Evolutionary conservation across 2,797 vertebrate genomes (phyloP), one percentile per base, ranked within the genome.

Genomic region (Numenius phaeopus): DNA sequence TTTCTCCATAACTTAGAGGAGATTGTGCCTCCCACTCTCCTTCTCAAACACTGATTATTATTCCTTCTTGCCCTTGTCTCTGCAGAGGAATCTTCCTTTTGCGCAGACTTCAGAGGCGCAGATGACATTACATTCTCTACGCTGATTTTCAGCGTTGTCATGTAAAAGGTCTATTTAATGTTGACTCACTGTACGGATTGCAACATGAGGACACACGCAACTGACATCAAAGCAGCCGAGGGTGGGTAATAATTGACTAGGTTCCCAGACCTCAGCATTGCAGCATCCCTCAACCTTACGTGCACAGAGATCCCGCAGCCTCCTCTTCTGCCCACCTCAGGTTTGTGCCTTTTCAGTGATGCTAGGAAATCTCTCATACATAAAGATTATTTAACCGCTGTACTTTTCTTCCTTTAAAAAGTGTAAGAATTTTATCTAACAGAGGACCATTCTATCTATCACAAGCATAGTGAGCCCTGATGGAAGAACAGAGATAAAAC

Each of bases 211-310:
- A 40, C 22, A 23, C 22, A n/a, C 17, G 47, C 14, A 66, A 16
- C 0, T 8, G 72, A 32, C 47, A 87, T n/a, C 30, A 26, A 26
- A 82, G 70, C 54, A 65, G 21, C 32, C 67, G 87, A 89, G 59
- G 67, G 50, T 6, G 76, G 87, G 8, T 87, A 95, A 96, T 95
- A 8, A 95, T 83, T 97, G 34, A 95, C 76, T 5, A 55, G 8
- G 22, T 2, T 59, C 22, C 49, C 55, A 90, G 47, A n/a, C 14
- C 21, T 66, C 89, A 62, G 52, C 24, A 30, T 2, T 4, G 34
- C 50, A 34, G 26, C 47, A 70, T 77, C 79, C 40, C 55, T 78
- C 58, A 72, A 46, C 30, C 5, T 22, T 5, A 4, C 0, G 0
- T 10, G 29, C 9, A 6, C 32, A 57, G 57, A 2, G 3, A 6